These are phyloP conservation scores for Zaprionus capensis DNA, from an alignment of 1,140 invertebrate genomes.

Conservation along the genomic window DNA sequence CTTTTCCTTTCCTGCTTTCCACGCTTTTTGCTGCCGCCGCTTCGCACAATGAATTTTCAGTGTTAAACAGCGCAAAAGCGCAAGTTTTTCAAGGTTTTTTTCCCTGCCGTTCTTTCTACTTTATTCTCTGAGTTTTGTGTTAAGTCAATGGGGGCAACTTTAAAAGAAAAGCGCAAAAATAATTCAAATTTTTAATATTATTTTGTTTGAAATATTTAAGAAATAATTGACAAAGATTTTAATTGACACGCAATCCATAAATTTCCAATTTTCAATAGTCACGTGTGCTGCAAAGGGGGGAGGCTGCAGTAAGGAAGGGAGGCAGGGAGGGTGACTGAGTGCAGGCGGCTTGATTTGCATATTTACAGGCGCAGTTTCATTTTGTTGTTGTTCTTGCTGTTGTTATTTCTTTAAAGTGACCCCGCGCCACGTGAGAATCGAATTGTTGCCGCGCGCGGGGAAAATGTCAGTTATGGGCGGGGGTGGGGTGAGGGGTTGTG, in stretches of 20 bases:
- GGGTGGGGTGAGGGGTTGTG: neutral
- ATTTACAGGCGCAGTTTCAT: slow-evolving; percentile 12
- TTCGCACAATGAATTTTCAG: slow-evolving; percentile 57
- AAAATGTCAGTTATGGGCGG: neutral
- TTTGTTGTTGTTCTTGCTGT: slow-evolving; percentile 3
- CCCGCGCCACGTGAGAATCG: slow-evolving; percentile 19
- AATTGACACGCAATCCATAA: slow-evolving; percentile 8
- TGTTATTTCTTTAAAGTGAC: slow-evolving; percentile 41
- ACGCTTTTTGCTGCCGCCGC: slow-evolving; percentile 36
- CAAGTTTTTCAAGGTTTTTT: slow-evolving; percentile 63
- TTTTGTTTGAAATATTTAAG: neutral
- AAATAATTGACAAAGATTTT: slow-evolving; percentile 11
- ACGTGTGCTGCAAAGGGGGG: slow-evolving; percentile 13
- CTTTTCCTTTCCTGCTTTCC: slow-evolving; percentile 52
- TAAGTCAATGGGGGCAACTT: slow-evolving; percentile 52
- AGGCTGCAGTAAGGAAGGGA: neutral
- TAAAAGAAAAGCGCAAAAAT: slow-evolving; percentile 18
- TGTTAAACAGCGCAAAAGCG: slow-evolving; percentile 66
- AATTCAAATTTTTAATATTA: slow-evolving; percentile 3
- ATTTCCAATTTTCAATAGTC: slow-evolving; percentile 29
- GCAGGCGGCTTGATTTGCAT: slow-evolving; percentile 43
- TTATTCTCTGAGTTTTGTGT: slow-evolving; percentile 53
- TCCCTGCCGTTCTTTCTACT: slow-evolving; percentile 34
- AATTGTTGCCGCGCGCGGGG: neutral
- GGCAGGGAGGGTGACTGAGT: neutral